Evolutionary conservation across 2,113 vertebrate species (phyloP).

Genomic region (Copsychus sechellarum): DNA sequence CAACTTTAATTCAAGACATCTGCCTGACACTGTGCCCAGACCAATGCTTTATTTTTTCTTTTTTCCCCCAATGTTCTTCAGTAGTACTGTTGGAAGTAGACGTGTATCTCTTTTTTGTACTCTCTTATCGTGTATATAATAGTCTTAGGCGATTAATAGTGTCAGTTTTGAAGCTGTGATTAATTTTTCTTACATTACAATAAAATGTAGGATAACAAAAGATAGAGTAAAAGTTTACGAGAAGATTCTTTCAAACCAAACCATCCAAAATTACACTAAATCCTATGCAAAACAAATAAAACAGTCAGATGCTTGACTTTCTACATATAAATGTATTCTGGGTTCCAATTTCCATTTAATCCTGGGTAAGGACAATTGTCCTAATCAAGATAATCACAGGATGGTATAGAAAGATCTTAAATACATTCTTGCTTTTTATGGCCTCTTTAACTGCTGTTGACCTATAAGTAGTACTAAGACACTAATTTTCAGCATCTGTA

Average conservation of each 20-base stretch:
- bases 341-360: neutral
- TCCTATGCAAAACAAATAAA: neutral
- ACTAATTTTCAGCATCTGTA: neutral
- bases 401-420: neutral
- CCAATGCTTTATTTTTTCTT: neutral
- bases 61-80: accelerated
- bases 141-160: neutral
- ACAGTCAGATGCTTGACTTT: neutral
- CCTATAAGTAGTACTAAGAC: neutral
- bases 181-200: neutral
- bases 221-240: neutral
- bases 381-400: neutral
- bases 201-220: neutral
- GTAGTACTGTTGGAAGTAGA: neutral
- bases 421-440: neutral
- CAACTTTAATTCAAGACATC: neutral
- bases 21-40: neutral
- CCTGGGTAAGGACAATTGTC: neutral
- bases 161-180: neutral
- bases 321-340: neutral
- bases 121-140: neutral
- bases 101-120: neutral
- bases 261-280: neutral
- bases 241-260: neutral
- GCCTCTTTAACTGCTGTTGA: neutral